These are phyloP conservation scores for Chroicocephalus ridibundus DNA, from an alignment of 2,113 vertebrate genomes.

Conservation along the genomic window DNA sequence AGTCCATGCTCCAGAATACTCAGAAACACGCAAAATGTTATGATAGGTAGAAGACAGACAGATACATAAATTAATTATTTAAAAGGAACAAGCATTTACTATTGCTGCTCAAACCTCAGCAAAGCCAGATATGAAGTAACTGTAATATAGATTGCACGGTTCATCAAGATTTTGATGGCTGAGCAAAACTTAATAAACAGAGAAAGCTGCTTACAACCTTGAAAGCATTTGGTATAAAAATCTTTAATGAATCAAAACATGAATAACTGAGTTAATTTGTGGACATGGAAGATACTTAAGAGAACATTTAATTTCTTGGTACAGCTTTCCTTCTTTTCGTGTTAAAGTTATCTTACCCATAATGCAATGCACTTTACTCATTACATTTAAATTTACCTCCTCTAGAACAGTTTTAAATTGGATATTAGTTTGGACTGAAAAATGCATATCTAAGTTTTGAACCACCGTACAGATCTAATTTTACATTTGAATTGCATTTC, in stretches of 20 bases:
- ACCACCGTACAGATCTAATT: neutral
- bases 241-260: neutral
- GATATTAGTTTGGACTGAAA: neutral
- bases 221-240: neutral
- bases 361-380: neutral
- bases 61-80: neutral
- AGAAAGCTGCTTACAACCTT: neutral
- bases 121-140: neutral
- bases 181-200: neutral
- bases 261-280: neutral
- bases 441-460: neutral
- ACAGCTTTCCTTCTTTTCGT: neutral
- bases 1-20: neutral
- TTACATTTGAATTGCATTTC: neutral
- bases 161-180: neutral
- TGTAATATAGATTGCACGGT: neutral
- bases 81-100: neutral
- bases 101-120: neutral
- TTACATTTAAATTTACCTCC: conserved; percentile 25
- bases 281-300: neutral
- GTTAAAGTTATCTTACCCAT: neutral
- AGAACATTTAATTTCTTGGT: neutral
- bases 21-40: neutral
- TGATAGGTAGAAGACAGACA: neutral
- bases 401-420: neutral